A percentile compares a stretch with the other conserved stretches of the same genome.
Conservation (phyloP, 2,113 vertebrate genomes). For the Notothenia coriiceps region DNA sequence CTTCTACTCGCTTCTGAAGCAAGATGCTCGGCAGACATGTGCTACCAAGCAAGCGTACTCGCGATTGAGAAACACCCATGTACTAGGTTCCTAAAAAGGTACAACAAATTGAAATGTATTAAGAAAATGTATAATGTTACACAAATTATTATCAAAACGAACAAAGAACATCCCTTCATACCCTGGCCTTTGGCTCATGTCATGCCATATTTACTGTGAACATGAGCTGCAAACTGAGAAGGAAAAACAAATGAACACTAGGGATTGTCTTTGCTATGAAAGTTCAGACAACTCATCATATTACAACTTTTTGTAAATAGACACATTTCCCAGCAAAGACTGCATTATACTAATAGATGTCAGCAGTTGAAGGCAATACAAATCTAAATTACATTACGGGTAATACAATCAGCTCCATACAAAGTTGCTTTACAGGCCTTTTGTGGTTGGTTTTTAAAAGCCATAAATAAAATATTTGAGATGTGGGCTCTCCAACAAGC, state of each 20-base stretch:
- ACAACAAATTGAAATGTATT: background rate
- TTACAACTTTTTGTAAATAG: background rate
- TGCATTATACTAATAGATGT: background rate
- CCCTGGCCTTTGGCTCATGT: conserved; percentile 17
- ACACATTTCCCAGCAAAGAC: background rate
- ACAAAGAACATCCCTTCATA: conserved; percentile 5
- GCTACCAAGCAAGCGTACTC: no score
- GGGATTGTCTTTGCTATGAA: background rate
- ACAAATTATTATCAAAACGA: background rate
- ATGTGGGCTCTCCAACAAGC: background rate
- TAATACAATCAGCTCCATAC: background rate
- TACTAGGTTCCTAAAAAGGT: background rate
- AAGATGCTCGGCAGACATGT: no score
- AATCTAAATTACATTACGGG: background rate
- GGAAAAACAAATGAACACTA: background rate
- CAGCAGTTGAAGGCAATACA: background rate
- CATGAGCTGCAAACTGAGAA: conserved; percentile 3
- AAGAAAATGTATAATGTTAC: no score
- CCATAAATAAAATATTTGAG: background rate
- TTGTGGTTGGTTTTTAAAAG: background rate
- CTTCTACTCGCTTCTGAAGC: no score
- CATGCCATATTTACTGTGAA: conserved; percentile 17
- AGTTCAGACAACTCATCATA: background rate
- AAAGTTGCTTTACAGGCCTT: background rate
- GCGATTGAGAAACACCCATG: no score